Percentiles rank a stretch among this genome's conserved stretches.
phyloP scores from a whole-genome alignment of 1,140 invertebrate genomes.

The Propsilocerus akamusi region DNA sequence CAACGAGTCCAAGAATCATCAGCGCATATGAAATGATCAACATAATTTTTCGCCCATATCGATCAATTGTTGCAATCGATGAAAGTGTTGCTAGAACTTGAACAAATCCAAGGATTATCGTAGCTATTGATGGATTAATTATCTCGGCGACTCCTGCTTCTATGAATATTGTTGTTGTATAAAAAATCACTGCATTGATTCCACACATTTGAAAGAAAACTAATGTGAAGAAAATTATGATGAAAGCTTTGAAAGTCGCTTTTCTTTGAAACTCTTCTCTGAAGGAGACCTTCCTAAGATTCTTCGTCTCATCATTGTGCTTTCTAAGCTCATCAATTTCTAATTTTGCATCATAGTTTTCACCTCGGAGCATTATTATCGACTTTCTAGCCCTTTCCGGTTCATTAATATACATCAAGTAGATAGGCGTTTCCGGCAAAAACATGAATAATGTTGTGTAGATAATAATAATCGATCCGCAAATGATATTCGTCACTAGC shows the following conservation, averaged over 20 bases:
- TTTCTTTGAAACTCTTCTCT: neutral
- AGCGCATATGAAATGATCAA: conserved; percentile 40
- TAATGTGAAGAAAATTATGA: neutral
- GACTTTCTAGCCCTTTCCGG: conserved; percentile 40
- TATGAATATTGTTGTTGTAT: neutral
- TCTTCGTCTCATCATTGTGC: neutral
- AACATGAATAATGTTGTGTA: conserved; percentile 36
- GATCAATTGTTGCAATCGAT: conserved; percentile 40
- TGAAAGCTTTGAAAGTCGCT: neutral
- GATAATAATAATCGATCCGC: conserved; percentile 34
- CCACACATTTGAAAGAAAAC: neutral
- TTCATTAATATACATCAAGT: conserved; percentile 30
- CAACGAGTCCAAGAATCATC: conserved; percentile 40
- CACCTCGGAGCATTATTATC: conserved; percentile 46
- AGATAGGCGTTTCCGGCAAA: conserved; percentile 46
- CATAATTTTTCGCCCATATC: conserved; percentile 42
- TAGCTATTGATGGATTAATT: conserved; percentile 32
- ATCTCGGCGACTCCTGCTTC: conserved; percentile 19
- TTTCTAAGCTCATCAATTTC: neutral
- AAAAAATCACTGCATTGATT: neutral
- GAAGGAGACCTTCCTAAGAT: neutral
- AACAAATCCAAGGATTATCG: conserved; percentile 54
- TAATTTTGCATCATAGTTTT: conserved; percentile 28
- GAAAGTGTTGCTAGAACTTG: conserved; percentile 47
- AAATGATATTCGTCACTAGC: conserved; percentile 34